Base-by-base conservation (phyloP, 2,113 vertebrate species). In the Dissostichus mawsoni region DNA sequence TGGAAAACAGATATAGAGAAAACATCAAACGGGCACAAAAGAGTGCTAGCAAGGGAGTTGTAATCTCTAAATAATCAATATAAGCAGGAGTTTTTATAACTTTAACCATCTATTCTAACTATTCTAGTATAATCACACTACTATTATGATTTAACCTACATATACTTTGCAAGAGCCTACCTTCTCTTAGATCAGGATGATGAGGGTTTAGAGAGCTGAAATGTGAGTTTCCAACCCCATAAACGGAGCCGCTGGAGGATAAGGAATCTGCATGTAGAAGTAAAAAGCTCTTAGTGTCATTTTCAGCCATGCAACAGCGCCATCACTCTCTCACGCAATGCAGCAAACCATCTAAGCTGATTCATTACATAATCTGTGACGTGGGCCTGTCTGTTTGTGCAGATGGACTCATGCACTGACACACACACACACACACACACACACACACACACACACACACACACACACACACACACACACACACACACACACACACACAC, bases 281-380 rank as follows among this genome's bases (percentile, higher is more conserved):
- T 45, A 56, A 69, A 10, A 36, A 61, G 55, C 51, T 65, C 17
- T 58, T 23, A 57, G 75, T 78, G 56, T 87, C 51, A 76, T 83
- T 75, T 76, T 63, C 55, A 84, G 71, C 67, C 69, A 48, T 20
- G 12, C 64, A 75, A 82, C 85, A 88, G 82, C 76, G 69, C 82
- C 84, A 84, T 74, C 78, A 48, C 70, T 75, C 76, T 70, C 75
- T 82, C 72, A 71, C 44, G 50, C 69, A 55, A 67, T 23, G 80
- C 83, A 89, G 64, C 23, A 72, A 74, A 29, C 76, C 69, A 41
- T 51, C 55, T 81, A 86, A 90, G 70, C 85, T 79, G 74, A 86
- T 79, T 75, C 78, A 81, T 87, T 89, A 74, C 63, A 74, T 90
- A 89, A 91, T 84, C 82, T 67, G 47, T 74, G 82, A 86, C 87